Percentiles rank a stretch among this genome's conserved stretches.
These are phyloP conservation scores for Rhinogobio ventralis DNA, from an alignment of 2,797 vertebrate genomes.

Conservation along the genomic window DNA sequence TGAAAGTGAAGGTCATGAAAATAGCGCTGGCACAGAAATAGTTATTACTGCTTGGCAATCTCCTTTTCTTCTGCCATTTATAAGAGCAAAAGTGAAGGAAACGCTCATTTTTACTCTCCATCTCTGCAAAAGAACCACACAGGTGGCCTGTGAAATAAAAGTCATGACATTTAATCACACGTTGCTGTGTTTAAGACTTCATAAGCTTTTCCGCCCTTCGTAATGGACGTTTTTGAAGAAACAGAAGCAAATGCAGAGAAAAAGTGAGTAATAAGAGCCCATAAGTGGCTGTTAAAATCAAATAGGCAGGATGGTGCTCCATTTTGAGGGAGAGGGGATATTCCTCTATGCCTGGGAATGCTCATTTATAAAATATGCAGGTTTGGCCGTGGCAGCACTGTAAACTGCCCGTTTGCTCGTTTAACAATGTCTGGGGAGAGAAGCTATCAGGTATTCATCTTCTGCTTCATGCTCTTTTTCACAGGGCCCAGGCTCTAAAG, in stretches of 20 bases:
- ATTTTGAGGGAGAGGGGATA: conserved; percentile 70
- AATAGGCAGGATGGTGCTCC: conserved; percentile 71
- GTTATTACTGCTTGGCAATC: conserved; percentile 60
- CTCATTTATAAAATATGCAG: conserved; percentile 81
- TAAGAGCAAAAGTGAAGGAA: conserved; percentile 67
- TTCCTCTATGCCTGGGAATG: conserved; percentile 71
- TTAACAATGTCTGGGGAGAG: conserved; percentile 77
- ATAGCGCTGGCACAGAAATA: conserved; percentile 61
- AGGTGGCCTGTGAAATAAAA: conserved; percentile 75
- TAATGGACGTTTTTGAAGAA: conserved; percentile 65
- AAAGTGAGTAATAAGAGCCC: conserved; percentile 74
- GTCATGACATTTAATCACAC: conserved; percentile 62
- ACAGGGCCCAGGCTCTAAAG: conserved; percentile 67
- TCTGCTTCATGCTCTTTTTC: conserved; percentile 63
- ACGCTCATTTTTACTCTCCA: conserved; percentile 45
- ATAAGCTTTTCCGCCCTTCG: conserved; percentile 52
- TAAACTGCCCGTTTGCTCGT: conserved; percentile 79
- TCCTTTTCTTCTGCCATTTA: conserved; percentile 66
- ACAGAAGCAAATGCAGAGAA: conserved; percentile 70
- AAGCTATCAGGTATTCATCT: conserved; percentile 75
- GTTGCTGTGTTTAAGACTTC: conserved; percentile 18
- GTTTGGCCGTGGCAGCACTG: conserved; percentile 71
- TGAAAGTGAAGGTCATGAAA: conserved; percentile 49
- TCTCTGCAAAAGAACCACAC: conserved; percentile 64
- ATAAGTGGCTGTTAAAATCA: conserved; percentile 75